These are phyloP conservation scores for Polylopha cassiicola DNA, from an alignment of 2,888 invertebrate species.

Conservation along the genomic window DNA sequence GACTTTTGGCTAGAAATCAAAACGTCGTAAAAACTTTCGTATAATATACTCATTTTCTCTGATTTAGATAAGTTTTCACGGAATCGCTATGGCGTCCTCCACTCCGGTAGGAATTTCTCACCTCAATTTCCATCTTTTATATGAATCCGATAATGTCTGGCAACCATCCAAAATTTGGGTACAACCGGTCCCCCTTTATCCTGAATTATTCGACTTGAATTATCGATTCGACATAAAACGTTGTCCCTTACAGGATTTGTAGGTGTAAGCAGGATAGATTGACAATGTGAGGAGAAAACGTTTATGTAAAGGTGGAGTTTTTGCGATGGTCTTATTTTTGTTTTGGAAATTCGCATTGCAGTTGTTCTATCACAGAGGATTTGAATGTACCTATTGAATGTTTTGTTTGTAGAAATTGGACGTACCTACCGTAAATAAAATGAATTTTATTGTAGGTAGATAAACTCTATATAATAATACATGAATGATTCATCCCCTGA, in stretches of 20 bases:
- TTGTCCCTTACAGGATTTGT: constrained; percentile 23
- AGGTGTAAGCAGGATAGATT: constrained; percentile 7
- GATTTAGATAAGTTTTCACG: constrained; percentile 28
- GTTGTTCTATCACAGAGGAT: constrained; percentile 20
- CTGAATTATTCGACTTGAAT: constrained; percentile 26
- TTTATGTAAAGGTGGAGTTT: constrained; percentile 13
- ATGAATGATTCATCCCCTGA: too few relatives aligned
- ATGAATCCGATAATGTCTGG: constrained; percentile 65
- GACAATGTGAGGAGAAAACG: background rate
- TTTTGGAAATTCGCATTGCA: constrained; percentile 28
- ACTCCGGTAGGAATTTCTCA: constrained; percentile 46
- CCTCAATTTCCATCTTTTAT: constrained; percentile 64
- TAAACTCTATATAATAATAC: too few relatives aligned
- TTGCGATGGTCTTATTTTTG: constrained; percentile 22
- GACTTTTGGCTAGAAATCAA: background rate
- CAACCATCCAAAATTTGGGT: constrained; percentile 48
- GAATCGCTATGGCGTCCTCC: constrained; percentile 33
- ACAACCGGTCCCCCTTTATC: constrained; percentile 30
- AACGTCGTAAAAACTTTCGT: constrained; percentile 15
- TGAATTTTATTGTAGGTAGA: too few relatives aligned
- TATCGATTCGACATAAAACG: constrained; percentile 34
- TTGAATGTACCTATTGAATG: too few relatives aligned
- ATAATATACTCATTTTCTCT: constrained; percentile 22
- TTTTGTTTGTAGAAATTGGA: too few relatives aligned
- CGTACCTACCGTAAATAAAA: too few relatives aligned